These are phyloP conservation scores for Alauda arvensis DNA, from an alignment of 2,797 vertebrate species.

Conservation along the genomic window DNA sequence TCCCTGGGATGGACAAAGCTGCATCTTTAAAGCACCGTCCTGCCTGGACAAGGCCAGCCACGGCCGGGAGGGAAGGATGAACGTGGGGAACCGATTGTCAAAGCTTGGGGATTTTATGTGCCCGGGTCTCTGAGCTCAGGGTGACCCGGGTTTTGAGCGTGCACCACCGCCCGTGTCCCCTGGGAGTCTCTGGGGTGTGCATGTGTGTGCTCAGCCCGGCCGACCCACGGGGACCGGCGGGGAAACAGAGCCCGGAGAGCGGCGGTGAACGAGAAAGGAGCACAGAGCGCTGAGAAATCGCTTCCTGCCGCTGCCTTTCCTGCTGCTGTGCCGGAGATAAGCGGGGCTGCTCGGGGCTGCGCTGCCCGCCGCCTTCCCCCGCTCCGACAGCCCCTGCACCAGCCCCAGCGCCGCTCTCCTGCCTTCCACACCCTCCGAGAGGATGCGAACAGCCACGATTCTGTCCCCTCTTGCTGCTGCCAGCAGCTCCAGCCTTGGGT, in stretches of 20 bases:
- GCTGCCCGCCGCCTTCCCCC: not conserved
- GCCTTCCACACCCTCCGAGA: not conserved
- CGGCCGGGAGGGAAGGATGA: slow-evolving; percentile 16
- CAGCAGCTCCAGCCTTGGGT: not conserved
- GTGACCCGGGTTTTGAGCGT: too few species aligned
- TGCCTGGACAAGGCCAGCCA: slow-evolving; percentile 35
- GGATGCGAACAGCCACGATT: not conserved
- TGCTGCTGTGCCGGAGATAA: slow-evolving; percentile 57
- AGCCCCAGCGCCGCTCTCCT: rapidly evolving
- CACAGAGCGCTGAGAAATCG: slow-evolving; percentile 61
- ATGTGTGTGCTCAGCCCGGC: not conserved
- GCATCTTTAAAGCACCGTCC: slow-evolving; percentile 52
- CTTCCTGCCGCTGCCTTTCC: slow-evolving; percentile 69
- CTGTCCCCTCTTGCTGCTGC: not conserved
- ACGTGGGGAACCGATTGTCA: not conserved
- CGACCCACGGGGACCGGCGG: not conserved
- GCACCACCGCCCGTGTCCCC: not conserved
- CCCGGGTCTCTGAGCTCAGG: not conserved
- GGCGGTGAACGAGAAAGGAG: not conserved
- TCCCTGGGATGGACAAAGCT: not conserved
- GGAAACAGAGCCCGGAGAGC: slow-evolving; percentile 20
- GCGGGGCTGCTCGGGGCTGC: not conserved
- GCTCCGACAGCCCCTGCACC: not conserved
- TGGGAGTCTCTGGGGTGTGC: not conserved
- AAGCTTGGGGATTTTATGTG: not conserved